Conservation (phyloP, 2,113 vertebrate species). For the Callocephalon fimbriatum region DNA sequence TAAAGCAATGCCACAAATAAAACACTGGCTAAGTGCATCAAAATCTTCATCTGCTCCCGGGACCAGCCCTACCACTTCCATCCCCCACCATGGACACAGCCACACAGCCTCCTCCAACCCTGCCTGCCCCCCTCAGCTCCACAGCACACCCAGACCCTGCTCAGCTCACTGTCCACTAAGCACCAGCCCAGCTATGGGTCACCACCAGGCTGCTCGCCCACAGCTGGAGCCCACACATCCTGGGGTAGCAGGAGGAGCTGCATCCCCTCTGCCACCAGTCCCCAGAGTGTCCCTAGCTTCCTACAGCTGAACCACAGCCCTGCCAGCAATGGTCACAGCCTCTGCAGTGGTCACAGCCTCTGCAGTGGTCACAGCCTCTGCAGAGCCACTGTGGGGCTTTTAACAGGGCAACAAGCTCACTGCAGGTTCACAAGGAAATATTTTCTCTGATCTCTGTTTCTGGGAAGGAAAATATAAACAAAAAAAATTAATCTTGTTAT, state of each 20-base stretch:
- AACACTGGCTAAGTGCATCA: background rate
- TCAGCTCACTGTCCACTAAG: background rate
- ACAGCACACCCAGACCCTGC: background rate
- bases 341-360: background rate
- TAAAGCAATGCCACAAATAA: background rate
- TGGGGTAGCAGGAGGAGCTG: background rate
- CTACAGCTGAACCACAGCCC: background rate
- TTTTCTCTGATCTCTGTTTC: background rate
- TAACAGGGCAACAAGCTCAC: background rate
- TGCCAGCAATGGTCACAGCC: background rate
- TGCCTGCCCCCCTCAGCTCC: background rate
- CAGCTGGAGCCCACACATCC: background rate
- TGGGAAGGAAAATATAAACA: background rate
- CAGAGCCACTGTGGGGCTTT: accelerated
- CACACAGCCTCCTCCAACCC: background rate
- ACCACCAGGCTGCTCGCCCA: background rate
- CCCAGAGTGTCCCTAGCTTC: background rate
- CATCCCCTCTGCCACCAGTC: accelerated
- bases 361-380: background rate
- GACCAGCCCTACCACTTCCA: background rate
- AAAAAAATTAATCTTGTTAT: background rate
- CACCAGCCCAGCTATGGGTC: accelerated
- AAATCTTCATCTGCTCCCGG: background rate
- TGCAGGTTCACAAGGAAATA: background rate
- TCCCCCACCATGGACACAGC: background rate